A percentile compares a stretch with the other conserved stretches of the same genome.
phyloP scores from a whole-genome alignment of 2,888 invertebrate genomes.

The Automeris io region DNA sequence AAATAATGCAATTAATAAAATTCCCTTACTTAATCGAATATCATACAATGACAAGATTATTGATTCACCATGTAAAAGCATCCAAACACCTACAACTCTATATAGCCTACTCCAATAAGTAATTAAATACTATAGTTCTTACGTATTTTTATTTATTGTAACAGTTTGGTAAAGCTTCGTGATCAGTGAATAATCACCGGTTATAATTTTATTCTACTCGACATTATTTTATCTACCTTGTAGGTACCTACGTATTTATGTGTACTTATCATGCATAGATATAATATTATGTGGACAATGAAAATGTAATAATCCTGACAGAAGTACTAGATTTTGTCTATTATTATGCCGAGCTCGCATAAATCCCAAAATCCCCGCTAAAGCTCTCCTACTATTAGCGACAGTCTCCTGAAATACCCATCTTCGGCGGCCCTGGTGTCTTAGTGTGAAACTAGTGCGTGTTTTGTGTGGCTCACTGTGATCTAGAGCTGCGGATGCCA shows the following conservation, averaged over 20 bases:
- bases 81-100: constrained; percentile 70
- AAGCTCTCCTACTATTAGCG: too few species aligned
- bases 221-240: constrained; percentile 20
- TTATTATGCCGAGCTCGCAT: too few species aligned
- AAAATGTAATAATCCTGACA: too few species aligned
- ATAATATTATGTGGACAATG: too few species aligned
- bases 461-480: too few species aligned
- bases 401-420: too few species aligned
- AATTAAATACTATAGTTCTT: constrained; percentile 43
- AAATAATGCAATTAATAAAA: constrained; percentile 48
- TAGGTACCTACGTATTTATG: constrained; percentile 13
- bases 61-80: constrained; percentile 71
- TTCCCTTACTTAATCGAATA: constrained; percentile 49
- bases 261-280: background rate
- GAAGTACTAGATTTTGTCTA: too few species aligned
- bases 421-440: too few species aligned
- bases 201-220: constrained; percentile 18
- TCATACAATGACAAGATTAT: constrained; percentile 58
- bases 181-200: constrained; percentile 23
- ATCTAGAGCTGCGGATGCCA: too few species aligned
- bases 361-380: too few species aligned
- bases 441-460: too few species aligned
- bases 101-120: constrained; percentile 42
- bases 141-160: constrained; percentile 66
- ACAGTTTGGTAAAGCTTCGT: constrained; percentile 62